Base-by-base conservation (phyloP, 2,888 invertebrate species). In the Calameuta pallipes region DNA sequence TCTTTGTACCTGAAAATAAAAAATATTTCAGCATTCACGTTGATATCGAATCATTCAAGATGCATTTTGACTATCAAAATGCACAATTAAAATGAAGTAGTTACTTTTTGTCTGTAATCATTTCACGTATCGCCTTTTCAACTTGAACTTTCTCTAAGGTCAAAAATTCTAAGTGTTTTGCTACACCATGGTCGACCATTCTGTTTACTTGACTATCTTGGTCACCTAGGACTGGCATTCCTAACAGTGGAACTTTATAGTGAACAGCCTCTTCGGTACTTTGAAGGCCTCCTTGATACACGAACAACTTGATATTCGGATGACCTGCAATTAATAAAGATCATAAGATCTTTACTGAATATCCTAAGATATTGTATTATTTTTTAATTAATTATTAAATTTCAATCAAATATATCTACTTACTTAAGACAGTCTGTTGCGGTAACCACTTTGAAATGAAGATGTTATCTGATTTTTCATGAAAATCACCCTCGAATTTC, bases 401-500 rank as follows among this genome's bases (percentile, higher is more conserved):
- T 31, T 30, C 15, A 33, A 11, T 23, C 33, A 30, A 30, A 15
- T 73, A 13, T 15, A 4, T 70, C 41, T 56, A 83, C 88, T 88
- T 85, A 92, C 92, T 88, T 76, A 92, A 81, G 35, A 92, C 81
- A 79, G 91, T 92, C 80, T 90, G 90, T 81, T 92, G 92, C 2
- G 92, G 91, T 35, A 90, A 90, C 92, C 93, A 93, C 11, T 90
- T 82, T 12, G 91, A 75, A 0, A 93, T 87, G 76, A 92, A 90
- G 0, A 93, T 91, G 82, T 93, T 93, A 11, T 87, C 85, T 0
- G 93, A 92, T 6, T 86, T n/a, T 56, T 90, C 85, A 0, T 89
- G 86, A 41, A 90, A 74, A 31, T 92, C 92, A 73, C 92, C 88
- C 82, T 93, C 93, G 87, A 92, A 93, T 83, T 93, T 93, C 92